Base-by-base conservation (phyloP, 2,113 vertebrate species). In the Gasterosteus aculeatus region DNA sequence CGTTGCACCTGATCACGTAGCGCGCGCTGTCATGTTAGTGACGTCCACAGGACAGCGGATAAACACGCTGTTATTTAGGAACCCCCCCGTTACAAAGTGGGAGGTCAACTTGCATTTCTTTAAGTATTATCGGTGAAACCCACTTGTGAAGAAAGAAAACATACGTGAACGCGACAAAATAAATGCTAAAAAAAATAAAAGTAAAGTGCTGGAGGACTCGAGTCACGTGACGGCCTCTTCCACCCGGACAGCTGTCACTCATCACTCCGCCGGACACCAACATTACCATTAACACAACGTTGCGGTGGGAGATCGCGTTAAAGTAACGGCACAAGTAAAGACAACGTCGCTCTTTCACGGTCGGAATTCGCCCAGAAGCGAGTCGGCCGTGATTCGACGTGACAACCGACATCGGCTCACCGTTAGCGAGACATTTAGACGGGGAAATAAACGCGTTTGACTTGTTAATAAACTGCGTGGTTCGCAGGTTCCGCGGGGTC, bases 241-340 rank as follows among this genome's bases (percentile, higher is more conserved):
- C 77, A 42, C 60, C 26, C 19, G 7, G 38, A 18, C 80, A 86
- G 68, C 88, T 85, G 84, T 90, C 83, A 83, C 73, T 85, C 54
- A 46, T 65, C 66, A 44, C 9, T 33, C 44, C 66, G 68, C 62
- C 66, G 38, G 8, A 29, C 8, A 1, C 31, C 3, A 35, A 35
- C 35, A 35, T 22, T 10, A 15, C 31, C 19, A 67, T 10, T 5
- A 29, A 6, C 59, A 19, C 29, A 2, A 64, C 44, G 33, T 53
- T 18, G 44, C 15, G 22, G 1, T 8, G 29, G 0, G 35, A 53
- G 10, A 1, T 4, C 5, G 19, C 56, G 19, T 10, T 15, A 22
- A 22, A 10, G 0, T 31, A 26, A 19, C 3, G 26, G 15, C 14
- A 41, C 10, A 33, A 38, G 10, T 61, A 47, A 33, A 26, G 7